phyloP scores from a whole-genome alignment of 2,113 vertebrate genomes.

The Pachypanchax playfairii region DNA sequence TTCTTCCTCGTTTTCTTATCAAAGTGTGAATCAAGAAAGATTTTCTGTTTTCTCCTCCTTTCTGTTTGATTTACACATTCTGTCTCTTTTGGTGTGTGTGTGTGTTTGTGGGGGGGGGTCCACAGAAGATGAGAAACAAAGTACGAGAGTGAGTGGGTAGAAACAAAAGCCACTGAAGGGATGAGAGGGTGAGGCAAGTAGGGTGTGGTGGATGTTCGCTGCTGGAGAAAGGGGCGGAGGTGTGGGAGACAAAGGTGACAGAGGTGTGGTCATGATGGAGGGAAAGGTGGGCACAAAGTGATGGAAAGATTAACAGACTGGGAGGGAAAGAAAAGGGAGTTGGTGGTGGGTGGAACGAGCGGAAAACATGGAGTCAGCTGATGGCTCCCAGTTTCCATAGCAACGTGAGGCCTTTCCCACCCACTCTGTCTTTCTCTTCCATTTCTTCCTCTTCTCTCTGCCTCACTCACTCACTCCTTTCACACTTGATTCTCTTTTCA shows the following conservation, averaged over 20 bases:
- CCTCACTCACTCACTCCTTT: slow-evolving; percentile 60
- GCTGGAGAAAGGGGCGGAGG: slow-evolving; percentile 23
- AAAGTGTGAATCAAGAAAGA: slow-evolving; percentile 9
- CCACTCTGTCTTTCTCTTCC: slow-evolving; percentile 62
- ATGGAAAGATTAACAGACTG: slow-evolving; percentile 43
- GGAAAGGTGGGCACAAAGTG: slow-evolving; percentile 24
- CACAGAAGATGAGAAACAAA: neutral
- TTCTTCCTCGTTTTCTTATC: slow-evolving; percentile 9
- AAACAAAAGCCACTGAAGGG: slow-evolving; percentile 5
- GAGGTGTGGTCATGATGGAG: slow-evolving; percentile 15
- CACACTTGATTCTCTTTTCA: slow-evolving; percentile 55
- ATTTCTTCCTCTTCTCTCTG: slow-evolving; percentile 42
- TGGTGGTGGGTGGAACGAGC: slow-evolving; percentile 54
- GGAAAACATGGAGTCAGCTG: slow-evolving; percentile 79
- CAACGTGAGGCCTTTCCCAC: slow-evolving; percentile 80
- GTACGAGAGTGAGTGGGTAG: slow-evolving; percentile 22
- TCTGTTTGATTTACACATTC: slow-evolving; percentile 1
- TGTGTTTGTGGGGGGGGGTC: slow-evolving; percentile 42
- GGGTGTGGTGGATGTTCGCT: slow-evolving; percentile 49
- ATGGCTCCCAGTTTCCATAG: slow-evolving; percentile 84
- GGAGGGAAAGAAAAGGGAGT: slow-evolving; percentile 50
- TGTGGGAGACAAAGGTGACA: slow-evolving; percentile 41
- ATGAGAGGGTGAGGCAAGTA: slow-evolving; percentile 47
- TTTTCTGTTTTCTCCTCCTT: neutral
- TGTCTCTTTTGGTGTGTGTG: slow-evolving; percentile 17